A percentile compares a stretch with the other conserved stretches of the same genome.
Evolutionary conservation across 1,140 invertebrate species (phyloP).

Genomic region (Dendrolimus punctatus): DNA sequence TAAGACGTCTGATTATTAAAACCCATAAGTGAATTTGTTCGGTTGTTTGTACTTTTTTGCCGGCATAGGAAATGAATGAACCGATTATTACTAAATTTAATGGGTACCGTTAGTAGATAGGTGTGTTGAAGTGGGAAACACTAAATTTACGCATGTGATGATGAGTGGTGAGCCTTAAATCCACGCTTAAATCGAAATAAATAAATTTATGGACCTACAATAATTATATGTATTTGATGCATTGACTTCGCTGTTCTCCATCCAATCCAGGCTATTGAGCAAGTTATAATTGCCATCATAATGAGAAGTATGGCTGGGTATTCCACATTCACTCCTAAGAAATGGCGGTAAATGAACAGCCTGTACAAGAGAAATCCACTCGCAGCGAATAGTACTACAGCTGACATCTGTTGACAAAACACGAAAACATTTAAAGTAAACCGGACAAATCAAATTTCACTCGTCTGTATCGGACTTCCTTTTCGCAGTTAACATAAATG

Average conservation of each 20-base stretch:
- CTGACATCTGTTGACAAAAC: conserved; percentile 67
- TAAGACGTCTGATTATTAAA: no score
- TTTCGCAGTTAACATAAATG: neutral
- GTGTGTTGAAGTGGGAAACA: no score
- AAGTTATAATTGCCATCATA: conserved; percentile 68
- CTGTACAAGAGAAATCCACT: conserved; percentile 71
- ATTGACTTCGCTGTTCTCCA: conserved; percentile 70
- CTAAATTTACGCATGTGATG: no score
- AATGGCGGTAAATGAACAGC: conserved; percentile 63
- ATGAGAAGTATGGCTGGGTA: conserved; percentile 65
- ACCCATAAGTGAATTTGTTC: no score
- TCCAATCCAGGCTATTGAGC: conserved; percentile 65
- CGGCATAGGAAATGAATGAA: no score
- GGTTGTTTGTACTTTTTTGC: no score
- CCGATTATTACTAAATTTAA: no score
- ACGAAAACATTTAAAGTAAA: conserved; percentile 24
- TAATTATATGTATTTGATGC: conserved; percentile 65
- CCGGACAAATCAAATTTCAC: conserved; percentile 20
- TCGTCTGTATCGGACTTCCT: conserved; percentile 1
- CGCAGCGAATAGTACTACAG: conserved; percentile 55
- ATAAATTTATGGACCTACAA: conserved; percentile 45
- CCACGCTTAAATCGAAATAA: no score
- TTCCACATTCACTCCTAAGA: conserved; percentile 63
- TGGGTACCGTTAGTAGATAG: no score
- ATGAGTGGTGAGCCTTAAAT: no score